Percentiles rank a stretch among this genome's conserved stretches.
Evolutionary conservation across 2,797 vertebrate species (phyloP).

Genomic region (Psittacula echo): DNA sequence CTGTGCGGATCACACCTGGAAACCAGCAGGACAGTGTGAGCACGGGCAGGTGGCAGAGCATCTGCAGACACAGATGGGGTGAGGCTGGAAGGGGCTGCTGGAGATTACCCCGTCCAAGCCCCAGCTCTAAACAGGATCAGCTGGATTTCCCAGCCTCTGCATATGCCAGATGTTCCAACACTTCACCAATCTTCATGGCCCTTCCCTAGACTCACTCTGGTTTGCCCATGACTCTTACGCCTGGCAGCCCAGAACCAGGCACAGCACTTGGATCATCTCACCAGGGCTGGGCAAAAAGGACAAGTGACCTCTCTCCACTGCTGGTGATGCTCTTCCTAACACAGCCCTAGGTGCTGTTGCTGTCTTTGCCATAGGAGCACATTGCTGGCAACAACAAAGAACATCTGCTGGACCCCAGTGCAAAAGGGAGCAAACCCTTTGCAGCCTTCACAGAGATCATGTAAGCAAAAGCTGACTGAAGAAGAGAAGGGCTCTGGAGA

Average conservation of each 20-base stretch:
- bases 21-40: background rate
- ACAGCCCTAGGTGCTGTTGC: background rate
- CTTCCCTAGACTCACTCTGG: background rate
- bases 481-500: background rate
- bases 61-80: rapidly evolving
- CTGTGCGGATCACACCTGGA: constrained; percentile 94
- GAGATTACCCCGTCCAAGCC: background rate
- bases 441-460: background rate
- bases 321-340: background rate
- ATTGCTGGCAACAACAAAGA: background rate
- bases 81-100: background rate
- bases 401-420: rapidly evolving
- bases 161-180: background rate
- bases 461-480: background rate
- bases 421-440: background rate
- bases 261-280: background rate
- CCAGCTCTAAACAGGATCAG: background rate
- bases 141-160: background rate
- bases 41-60: background rate
- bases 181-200: rapidly evolving
- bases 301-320: background rate
- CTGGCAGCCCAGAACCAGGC: background rate
- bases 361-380: background rate
- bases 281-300: background rate
- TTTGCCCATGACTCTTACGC: background rate